These are phyloP conservation scores for Anarsia innoxiella DNA, from an alignment of 2,888 invertebrate genomes.

Conservation along the genomic window DNA sequence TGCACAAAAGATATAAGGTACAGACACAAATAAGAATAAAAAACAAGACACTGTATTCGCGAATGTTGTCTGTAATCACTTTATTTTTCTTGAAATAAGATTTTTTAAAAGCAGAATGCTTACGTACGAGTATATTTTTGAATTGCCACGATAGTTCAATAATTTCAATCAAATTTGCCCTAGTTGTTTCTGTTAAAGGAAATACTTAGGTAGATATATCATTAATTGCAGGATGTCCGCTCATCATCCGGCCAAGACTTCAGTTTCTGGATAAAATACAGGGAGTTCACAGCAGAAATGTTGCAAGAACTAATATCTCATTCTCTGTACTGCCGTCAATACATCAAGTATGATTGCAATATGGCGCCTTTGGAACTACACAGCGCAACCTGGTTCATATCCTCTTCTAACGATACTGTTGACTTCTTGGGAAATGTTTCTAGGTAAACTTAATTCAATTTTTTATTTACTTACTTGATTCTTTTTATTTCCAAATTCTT, in stretches of 20 bases:
- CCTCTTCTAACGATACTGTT: constrained; percentile 86
- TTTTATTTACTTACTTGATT: not conserved
- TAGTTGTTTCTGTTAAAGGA: too few relatives aligned
- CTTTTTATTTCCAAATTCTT: too few relatives aligned
- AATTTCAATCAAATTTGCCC: too few relatives aligned
- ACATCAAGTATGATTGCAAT: constrained; percentile 92
- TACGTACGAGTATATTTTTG: too few relatives aligned
- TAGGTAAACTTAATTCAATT: constrained; percentile 63
- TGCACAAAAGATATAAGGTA: too few relatives aligned
- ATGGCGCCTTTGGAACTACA: constrained; percentile 91
- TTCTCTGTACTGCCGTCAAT: constrained; percentile 91
- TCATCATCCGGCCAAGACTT: constrained; percentile 87
- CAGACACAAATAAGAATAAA: too few relatives aligned
- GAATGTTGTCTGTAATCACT: too few relatives aligned
- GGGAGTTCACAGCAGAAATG: constrained; percentile 94
- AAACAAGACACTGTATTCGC: too few relatives aligned
- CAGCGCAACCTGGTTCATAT: constrained; percentile 92
- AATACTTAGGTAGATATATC: too few relatives aligned
- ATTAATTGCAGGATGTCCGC: constrained; percentile 80
- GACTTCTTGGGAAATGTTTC: constrained; percentile 90
- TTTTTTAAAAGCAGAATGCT: too few relatives aligned
- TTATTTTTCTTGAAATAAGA: too few relatives aligned
- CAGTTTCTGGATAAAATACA: constrained; percentile 88
- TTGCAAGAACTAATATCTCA: constrained; percentile 92
- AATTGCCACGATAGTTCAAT: too few relatives aligned